Evolutionary conservation across 2,888 invertebrate species (phyloP).

Genomic region (Tinea pellionella): DNA sequence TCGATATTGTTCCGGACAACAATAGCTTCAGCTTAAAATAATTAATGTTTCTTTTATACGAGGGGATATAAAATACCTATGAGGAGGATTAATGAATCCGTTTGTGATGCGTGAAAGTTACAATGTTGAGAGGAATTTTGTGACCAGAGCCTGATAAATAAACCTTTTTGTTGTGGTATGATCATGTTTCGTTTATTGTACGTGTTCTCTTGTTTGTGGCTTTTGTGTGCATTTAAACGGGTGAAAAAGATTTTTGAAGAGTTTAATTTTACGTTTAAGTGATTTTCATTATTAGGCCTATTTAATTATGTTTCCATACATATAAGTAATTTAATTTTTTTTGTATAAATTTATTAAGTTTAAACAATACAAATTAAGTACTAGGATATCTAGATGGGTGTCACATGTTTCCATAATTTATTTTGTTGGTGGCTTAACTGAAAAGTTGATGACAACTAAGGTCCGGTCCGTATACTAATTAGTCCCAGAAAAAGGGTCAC

Average conservation of each 20-base stretch:
- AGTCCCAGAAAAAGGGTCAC: conserved; percentile 2
- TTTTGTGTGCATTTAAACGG: background rate
- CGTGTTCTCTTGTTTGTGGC: background rate
- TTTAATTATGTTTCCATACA: too few species aligned
- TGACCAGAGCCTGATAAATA: background rate
- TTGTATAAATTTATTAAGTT: too few species aligned
- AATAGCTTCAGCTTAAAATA: background rate
- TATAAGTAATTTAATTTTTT: too few species aligned
- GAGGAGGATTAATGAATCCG: conserved; percentile 2
- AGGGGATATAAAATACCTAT: conserved; percentile 5
- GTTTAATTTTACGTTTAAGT: background rate
- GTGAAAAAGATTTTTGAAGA: background rate
- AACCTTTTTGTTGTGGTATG: background rate
- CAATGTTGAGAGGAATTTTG: background rate
- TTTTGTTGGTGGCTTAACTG: background rate
- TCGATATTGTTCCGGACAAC: background rate
- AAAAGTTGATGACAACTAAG: background rate
- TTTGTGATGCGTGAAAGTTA: conserved; percentile 2
- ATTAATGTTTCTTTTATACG: conserved; percentile 7
- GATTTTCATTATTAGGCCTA: background rate
- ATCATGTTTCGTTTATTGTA: background rate
- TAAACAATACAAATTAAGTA: background rate
- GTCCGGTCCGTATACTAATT: background rate
- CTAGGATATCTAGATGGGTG: too few species aligned
- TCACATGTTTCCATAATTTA: background rate